Conservation (phyloP, 1,140 invertebrate species). For the Trichonephila clavipes region DNA sequence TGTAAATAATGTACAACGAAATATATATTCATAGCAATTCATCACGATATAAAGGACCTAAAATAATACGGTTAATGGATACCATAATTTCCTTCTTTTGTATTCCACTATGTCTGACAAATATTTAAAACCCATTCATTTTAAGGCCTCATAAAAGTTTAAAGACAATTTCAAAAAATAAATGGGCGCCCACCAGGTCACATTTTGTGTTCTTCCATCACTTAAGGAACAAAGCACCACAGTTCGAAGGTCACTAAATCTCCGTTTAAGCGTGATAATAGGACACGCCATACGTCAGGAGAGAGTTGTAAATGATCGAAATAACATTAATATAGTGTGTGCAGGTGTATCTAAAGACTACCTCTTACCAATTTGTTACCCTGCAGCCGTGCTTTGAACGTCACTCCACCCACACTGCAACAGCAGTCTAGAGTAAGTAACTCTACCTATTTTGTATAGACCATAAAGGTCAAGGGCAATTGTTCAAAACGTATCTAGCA, state of each 20-base stretch:
- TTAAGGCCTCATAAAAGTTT: background rate
- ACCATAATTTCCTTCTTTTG: background rate
- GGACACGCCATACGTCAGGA: constrained; percentile 6
- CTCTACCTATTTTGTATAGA: background rate
- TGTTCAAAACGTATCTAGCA: background rate
- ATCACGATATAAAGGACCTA: background rate
- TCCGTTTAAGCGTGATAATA: constrained; percentile 25
- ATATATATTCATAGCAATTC: background rate
- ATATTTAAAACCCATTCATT: background rate
- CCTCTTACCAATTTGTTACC: constrained; percentile 11
- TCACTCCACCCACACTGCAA: constrained; percentile 9
- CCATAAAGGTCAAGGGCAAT: background rate
- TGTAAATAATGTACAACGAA: too few relatives aligned
- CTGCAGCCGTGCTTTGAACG: background rate
- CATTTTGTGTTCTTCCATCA: background rate
- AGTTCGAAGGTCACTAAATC: background rate
- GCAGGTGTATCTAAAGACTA: background rate
- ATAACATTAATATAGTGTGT: constrained; percentile 13
- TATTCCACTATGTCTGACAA: background rate
- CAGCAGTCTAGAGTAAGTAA: background rate
- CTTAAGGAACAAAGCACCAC: background rate
- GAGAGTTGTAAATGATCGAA: constrained; percentile 25
- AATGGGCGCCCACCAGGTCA: background rate
- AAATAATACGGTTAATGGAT: background rate
- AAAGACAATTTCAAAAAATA: background rate